phyloP scores from a whole-genome alignment of 2,113 vertebrate species.

The Pterocles orientalis region DNA sequence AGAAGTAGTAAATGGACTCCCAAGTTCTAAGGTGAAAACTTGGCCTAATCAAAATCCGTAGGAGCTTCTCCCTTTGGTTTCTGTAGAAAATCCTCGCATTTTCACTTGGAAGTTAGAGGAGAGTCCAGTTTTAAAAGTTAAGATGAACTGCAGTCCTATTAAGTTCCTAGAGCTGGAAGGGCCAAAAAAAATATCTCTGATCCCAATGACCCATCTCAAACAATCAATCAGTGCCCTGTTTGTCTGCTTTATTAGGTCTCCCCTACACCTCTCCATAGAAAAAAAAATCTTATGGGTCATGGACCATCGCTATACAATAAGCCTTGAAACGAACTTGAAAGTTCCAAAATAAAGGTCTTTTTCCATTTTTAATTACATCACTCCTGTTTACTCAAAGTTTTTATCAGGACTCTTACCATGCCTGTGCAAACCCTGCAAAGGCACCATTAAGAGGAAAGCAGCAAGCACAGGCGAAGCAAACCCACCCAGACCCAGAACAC shows the following conservation, averaged over 20 bases:
- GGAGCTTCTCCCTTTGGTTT: neutral
- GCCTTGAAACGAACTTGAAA: neutral
- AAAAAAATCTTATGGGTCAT: neutral
- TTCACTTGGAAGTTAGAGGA: neutral
- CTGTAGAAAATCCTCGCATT: neutral
- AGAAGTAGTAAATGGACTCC: neutral
- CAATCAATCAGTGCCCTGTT: neutral
- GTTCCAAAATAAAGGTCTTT: neutral
- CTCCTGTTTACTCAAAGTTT: neutral
- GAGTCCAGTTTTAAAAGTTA: neutral
- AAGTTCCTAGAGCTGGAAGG: neutral
- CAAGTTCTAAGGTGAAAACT: neutral
- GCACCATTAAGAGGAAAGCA: neutral
- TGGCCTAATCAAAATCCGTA: neutral
- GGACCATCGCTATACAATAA: neutral
- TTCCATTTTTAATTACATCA: neutral
- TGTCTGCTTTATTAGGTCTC: neutral
- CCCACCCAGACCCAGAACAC: accelerated
- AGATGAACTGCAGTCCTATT: neutral
- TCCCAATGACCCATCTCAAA: neutral
- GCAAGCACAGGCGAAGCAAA: neutral
- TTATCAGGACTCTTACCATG: accelerated
- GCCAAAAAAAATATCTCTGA: neutral
- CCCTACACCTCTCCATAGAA: neutral
- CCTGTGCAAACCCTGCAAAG: neutral